These are phyloP conservation scores for Leucozona laternaria DNA, from an alignment of 2,888 invertebrate species.

Conservation along the genomic window DNA sequence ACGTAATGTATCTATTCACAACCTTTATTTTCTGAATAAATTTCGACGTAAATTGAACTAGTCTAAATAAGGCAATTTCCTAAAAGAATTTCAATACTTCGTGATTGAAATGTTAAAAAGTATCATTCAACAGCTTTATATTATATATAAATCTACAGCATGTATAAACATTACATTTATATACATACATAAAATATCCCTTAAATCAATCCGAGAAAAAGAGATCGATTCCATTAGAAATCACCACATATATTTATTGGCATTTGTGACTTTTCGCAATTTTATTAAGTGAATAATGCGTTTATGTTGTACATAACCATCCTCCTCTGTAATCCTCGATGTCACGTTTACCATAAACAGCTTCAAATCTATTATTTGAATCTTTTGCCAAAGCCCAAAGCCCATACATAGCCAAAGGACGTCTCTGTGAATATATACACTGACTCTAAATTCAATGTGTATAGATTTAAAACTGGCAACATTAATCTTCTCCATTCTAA, in stretches of 20 bases:
- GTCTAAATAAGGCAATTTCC: background rate
- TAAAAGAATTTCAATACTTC: conserved; percentile 5
- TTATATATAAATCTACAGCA: no score
- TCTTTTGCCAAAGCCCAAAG: conserved; percentile 55
- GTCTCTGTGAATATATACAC: background rate
- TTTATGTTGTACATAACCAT: conserved; percentile 17
- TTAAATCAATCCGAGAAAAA: conserved; percentile 12
- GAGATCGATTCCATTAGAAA: conserved; percentile 12
- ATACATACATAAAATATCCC: background rate
- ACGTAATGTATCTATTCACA: background rate
- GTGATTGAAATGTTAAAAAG: conserved; percentile 16
- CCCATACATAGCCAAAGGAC: background rate
- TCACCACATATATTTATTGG: conserved; percentile 12
- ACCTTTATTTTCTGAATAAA: background rate
- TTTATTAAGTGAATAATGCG: conserved; percentile 51
- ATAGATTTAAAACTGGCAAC: conserved; percentile 49
- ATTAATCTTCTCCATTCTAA: conserved; percentile 74
- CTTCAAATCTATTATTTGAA: conserved; percentile 39
- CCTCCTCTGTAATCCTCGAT: background rate
- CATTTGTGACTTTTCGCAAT: conserved; percentile 33
- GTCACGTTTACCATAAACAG: conserved; percentile 49
- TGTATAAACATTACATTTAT: no score
- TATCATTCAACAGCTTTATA: background rate
- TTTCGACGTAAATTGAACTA: background rate
- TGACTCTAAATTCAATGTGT: conserved; percentile 2